phyloP scores from a whole-genome alignment of 2,113 vertebrate species.

The Octodon degus region DNA sequence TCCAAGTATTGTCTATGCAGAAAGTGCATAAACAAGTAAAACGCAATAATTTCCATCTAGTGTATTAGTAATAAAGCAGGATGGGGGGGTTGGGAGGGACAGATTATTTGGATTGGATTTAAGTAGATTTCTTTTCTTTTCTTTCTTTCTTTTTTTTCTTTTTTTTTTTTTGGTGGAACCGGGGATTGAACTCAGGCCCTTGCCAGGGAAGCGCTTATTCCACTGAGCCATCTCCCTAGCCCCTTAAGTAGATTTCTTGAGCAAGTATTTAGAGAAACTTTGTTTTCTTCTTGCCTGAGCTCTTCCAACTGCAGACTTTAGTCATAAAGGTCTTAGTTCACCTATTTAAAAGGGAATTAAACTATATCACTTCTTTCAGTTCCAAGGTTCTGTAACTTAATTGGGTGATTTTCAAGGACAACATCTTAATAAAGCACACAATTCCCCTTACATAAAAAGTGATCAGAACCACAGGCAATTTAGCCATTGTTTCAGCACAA shows the following conservation, averaged over 20 bases:
- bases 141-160: too few species aligned
- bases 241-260: conserved; percentile 5
- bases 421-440: conserved; percentile 14
- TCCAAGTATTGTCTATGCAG: neutral
- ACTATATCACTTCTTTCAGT: neutral
- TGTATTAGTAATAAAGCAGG: neutral
- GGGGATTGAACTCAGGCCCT: too few species aligned
- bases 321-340: conserved; percentile 1
- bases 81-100: too few species aligned
- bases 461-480: conserved; percentile 26
- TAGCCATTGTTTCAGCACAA: conserved; percentile 22
- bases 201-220: too few species aligned
- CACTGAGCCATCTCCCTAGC: too few species aligned
- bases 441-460: neutral
- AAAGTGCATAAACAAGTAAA: conserved; percentile 52
- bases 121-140: neutral
- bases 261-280: conserved; percentile 6
- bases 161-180: too few species aligned
- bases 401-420: neutral
- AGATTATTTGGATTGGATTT: conserved; percentile 14
- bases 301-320: neutral
- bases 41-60: neutral
- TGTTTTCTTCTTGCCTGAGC: neutral
- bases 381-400: neutral
- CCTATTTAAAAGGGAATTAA: conserved; percentile 26